These are phyloP conservation scores for Molossus alvarezi DNA, from an alignment of 2,797 vertebrate genomes.

Conservation along the genomic window DNA sequence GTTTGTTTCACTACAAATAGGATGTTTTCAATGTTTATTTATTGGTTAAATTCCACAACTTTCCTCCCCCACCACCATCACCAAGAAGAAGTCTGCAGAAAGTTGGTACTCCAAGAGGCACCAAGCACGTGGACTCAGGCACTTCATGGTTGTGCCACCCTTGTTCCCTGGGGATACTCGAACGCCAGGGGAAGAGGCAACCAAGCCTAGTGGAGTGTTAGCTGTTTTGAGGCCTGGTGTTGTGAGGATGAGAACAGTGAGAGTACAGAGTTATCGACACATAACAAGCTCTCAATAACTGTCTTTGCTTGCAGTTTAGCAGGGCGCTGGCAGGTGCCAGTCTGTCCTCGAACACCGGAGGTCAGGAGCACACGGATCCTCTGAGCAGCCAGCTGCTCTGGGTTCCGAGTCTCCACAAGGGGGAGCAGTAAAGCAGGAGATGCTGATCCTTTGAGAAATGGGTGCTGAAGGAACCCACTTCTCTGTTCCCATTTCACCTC, in stretches of 20 bases:
- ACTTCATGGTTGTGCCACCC: not conserved
- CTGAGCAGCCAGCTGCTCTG: not conserved
- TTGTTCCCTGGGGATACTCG: not conserved
- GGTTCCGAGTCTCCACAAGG: not conserved
- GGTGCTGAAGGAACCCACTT: not conserved
- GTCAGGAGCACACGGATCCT: not conserved
- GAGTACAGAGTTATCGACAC: not conserved
- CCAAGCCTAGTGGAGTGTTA: not conserved
- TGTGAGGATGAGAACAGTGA: not conserved
- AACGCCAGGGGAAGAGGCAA: not conserved
- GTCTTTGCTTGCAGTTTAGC: not conserved
- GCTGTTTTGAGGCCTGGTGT: not conserved
- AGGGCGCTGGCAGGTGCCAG: not conserved
- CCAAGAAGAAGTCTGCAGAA: not conserved
- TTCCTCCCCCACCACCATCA: not conserved
- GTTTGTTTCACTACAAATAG: not conserved
- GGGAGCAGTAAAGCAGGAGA: not conserved
- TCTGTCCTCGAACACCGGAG: not conserved
- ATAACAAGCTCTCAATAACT: not conserved
- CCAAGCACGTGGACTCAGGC: fast-evolving
- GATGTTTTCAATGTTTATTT: not conserved
- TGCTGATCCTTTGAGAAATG: not conserved
- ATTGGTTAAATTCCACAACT: not conserved
- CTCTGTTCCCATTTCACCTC: not conserved
- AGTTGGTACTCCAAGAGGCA: not conserved